Evolutionary conservation across 2,113 vertebrate species (phyloP).

Genomic region (Notarius quadriscutis): DNA sequence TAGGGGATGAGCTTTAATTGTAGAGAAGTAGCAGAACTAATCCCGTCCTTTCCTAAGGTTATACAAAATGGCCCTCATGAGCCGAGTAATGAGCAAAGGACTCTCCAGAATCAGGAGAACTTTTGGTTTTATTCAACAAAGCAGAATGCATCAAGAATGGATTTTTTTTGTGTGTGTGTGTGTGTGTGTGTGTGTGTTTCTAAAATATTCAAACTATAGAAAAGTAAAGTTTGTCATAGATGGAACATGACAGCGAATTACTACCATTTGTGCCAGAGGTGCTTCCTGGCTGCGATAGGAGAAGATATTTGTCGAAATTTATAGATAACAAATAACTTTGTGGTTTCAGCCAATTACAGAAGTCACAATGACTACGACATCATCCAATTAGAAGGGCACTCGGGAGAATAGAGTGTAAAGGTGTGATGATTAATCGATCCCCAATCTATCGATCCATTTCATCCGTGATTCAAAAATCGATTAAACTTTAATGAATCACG

Average conservation of each 20-base stretch:
- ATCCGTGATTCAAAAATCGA: too few species aligned
- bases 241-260: not conserved
- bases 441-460: too few species aligned
- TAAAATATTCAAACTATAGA: not conserved
- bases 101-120: not conserved
- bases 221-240: not conserved
- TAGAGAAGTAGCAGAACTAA: constrained; percentile 17
- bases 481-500: too few species aligned
- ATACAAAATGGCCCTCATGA: constrained; percentile 3
- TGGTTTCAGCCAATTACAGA: not conserved
- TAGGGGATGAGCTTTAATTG: constrained; percentile 36
- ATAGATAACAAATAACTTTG: not conserved
- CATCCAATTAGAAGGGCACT: not conserved
- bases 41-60: constrained; percentile 18
- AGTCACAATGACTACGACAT: not conserved
- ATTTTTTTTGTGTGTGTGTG: too few species aligned
- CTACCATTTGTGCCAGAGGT: not conserved
- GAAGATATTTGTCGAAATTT: not conserved
- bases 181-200: too few species aligned
- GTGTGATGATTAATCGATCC: too few species aligned
- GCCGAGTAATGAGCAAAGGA: constrained; percentile 13
- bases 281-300: not conserved
- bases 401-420: too few species aligned
- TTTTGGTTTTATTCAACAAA: not conserved
- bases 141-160: not conserved